A percentile compares a stretch with the other conserved stretches of the same genome.
These are phyloP conservation scores for Erithacus rubecula DNA, from an alignment of 2,797 vertebrate species.

Conservation along the genomic window DNA sequence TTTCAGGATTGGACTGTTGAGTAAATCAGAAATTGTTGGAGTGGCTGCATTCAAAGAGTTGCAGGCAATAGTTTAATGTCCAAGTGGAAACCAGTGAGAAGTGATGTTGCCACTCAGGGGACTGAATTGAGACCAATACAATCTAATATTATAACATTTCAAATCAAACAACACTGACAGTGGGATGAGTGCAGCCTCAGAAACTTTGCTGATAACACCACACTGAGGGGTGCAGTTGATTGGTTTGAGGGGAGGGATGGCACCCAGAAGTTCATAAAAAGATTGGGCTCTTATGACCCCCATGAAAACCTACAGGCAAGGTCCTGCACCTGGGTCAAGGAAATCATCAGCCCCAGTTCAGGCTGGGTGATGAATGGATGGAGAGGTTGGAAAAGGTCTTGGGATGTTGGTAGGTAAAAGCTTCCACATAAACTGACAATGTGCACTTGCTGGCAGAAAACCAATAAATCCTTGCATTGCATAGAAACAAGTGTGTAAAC, in stretches of 20 bases:
- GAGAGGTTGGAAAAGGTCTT: neutral
- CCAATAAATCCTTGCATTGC: neutral
- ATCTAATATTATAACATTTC: neutral
- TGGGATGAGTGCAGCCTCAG: neutral
- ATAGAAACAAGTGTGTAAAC: neutral
- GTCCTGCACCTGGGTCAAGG: neutral
- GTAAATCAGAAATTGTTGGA: neutral
- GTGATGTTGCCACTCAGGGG: neutral
- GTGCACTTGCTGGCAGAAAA: neutral
- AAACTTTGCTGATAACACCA: neutral
- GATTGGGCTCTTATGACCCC: accelerated
- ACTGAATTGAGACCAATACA: too few species aligned
- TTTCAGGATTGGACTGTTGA: neutral
- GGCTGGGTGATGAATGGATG: neutral
- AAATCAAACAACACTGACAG: neutral
- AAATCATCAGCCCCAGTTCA: neutral
- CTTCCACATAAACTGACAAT: neutral
- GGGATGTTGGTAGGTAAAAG: neutral
- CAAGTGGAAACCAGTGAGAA: neutral
- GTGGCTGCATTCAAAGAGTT: neutral
- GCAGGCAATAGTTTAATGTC: accelerated
- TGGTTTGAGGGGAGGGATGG: neutral
- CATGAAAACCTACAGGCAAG: neutral
- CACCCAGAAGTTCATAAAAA: neutral
- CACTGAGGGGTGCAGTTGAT: too few species aligned